Evolutionary conservation across 2,797 vertebrate genomes (phyloP).

Genomic region (Sphaeramia orbicularis): DNA sequence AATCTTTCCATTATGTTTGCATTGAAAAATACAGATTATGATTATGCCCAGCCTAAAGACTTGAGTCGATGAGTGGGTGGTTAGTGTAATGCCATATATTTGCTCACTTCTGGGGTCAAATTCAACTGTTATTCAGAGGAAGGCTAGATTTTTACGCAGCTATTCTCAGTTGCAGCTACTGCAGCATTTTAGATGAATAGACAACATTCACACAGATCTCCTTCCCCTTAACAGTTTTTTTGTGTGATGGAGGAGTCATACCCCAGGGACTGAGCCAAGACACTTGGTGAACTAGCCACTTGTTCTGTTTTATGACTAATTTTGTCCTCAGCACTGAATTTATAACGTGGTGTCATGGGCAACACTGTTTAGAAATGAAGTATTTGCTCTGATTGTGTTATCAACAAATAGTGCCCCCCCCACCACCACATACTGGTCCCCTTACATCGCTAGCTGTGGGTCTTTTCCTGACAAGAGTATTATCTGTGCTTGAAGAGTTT

Average conservation of each 20-base stretch:
- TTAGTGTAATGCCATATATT: too few relatives aligned
- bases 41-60: too few relatives aligned
- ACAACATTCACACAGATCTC: not conserved
- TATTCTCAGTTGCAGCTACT: not conserved
- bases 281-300: not conserved
- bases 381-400: conserved; percentile 1
- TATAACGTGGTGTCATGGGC: not conserved
- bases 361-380: not conserved
- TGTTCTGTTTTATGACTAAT: conserved; percentile 7
- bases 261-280: conserved; percentile 1
- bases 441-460: conserved; percentile 4
- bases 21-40: not conserved
- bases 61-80: too few relatives aligned
- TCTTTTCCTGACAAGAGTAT: conserved; percentile 31
- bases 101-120: too few relatives aligned
- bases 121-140: too few relatives aligned
- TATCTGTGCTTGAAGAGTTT: conserved; percentile 13
- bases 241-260: not conserved
- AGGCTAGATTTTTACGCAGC: not conserved
- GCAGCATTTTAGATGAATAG: not conserved
- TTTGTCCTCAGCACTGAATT: conserved; percentile 5
- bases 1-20: not conserved
- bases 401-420: not conserved
- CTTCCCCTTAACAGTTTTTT: not conserved
- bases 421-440: too few relatives aligned